Base-by-base conservation (phyloP, 2,113 vertebrate genomes). In the Trachemys scripta region DNA sequence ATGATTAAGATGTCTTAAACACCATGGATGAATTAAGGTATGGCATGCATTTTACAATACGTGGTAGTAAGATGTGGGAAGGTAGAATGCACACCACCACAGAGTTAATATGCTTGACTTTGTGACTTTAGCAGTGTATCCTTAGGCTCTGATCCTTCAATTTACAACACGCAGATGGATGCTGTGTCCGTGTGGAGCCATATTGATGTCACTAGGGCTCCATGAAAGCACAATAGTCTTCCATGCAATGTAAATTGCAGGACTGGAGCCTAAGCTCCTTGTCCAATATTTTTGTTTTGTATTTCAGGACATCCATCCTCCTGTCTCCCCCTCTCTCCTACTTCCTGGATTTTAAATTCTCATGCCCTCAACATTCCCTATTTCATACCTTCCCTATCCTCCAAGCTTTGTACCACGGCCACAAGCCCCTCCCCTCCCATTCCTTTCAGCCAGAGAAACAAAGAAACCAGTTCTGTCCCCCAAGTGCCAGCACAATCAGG, bases 211-310 rank as follows among this genome's bases (percentile, higher is more conserved):
- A 19, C 8, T 69, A 69, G 62, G 35, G 62, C 62, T 19, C 14
- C 35, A 69, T n/a, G 62, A 69, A 69, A 69, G 35, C 62, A 19
- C 62, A n/a, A 2, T 14, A 69, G 62, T n/a, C 62, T 69, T 8
- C 62, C 62, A 69, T 69, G 16, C n/a, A 22, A 38, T 72, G n/a
- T 72, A n/a, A 38, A 72, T 38, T 72, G 17, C 65, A 38, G 17
- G 65, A 38, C n/a, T 7, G 65, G 65, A 10, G 8, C 35, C 7
- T 20, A 69, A 38, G 65, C 8, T 10, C 10, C 14, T 72, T 38
- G 17, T 51, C 53, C 72, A 0, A 0, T 59, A 49, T 59, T 22
- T 87, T 69, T 69, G 1, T 0, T 0, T 20, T 42, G 51, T 42
- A 17, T 89, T 89, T 88, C 5, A 0, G 22, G 2, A 9, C 1